Conservation (phyloP, 2,797 vertebrate species). For the Helicolenus hilgendorfi region DNA sequence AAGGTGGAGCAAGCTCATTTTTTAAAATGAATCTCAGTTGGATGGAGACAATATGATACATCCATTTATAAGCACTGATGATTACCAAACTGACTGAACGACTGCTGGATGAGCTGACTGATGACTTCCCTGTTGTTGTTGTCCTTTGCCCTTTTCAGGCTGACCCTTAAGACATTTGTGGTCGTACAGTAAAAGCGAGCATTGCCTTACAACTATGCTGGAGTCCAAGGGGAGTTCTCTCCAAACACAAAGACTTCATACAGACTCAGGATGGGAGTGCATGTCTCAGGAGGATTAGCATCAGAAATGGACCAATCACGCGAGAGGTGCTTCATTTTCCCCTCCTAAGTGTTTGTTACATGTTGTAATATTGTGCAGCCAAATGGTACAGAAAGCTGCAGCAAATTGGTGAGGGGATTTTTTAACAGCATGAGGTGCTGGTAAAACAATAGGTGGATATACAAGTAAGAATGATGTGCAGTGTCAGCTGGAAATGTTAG, state of each 20-base stretch:
- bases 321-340: constrained; percentile 30
- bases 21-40: not conserved
- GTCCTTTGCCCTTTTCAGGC: not conserved
- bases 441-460: not conserved
- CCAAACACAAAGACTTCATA: constrained; percentile 70
- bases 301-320: constrained; percentile 55
- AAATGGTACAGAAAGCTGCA: not conserved
- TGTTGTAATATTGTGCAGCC: constrained; percentile 31
- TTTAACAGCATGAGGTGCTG: not conserved
- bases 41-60: not conserved
- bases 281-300: constrained; percentile 53
- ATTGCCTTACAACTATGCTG: constrained; percentile 41
- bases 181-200: constrained; percentile 32
- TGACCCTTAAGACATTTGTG: constrained; percentile 30
- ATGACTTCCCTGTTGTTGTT: not conserved
- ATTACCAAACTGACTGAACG: not conserved
- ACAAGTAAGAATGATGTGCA: not conserved
- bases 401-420: not conserved
- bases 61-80: not conserved
- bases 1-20: not conserved
- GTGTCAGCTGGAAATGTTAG: not conserved
- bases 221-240: constrained; percentile 40
- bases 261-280: constrained; percentile 55
- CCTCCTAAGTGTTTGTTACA: constrained; percentile 11
- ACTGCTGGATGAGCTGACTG: not conserved